phyloP scores from a whole-genome alignment of 2,797 vertebrate genomes.

The Sorex maritimensis region DNA sequence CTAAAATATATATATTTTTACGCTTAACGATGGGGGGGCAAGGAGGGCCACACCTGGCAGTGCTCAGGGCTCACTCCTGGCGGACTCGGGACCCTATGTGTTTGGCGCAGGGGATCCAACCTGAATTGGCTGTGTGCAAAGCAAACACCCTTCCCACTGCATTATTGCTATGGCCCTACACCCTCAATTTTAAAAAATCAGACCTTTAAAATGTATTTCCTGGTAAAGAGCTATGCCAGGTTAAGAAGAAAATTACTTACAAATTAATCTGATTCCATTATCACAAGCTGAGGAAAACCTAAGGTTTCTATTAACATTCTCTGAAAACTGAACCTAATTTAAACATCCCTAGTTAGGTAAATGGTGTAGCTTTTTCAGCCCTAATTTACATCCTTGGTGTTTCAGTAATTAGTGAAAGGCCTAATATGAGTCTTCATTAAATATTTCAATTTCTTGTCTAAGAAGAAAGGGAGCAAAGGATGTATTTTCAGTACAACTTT shows the following conservation, averaged over 20 bases:
- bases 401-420: slow-evolving; percentile 45
- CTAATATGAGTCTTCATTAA: slow-evolving; percentile 7
- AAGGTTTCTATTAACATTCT: slow-evolving; percentile 38
- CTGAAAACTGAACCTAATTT: slow-evolving; percentile 56
- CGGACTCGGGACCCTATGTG: too few relatives aligned
- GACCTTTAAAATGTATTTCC: slow-evolving; percentile 42
- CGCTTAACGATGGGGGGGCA: neutral
- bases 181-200: neutral
- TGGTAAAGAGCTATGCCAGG: slow-evolving; percentile 46
- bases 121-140: too few relatives aligned
- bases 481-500: neutral
- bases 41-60: too few relatives aligned
- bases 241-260: slow-evolving; percentile 40
- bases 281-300: slow-evolving; percentile 1
- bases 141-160: too few relatives aligned
- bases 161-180: too few relatives aligned
- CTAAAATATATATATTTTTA: neutral
- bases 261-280: slow-evolving; percentile 41
- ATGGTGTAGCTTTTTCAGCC: slow-evolving; percentile 17
- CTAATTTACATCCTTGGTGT: slow-evolving; percentile 40
- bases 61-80: too few relatives aligned
- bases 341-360: slow-evolving; percentile 37
- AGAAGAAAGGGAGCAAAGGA: neutral
- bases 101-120: too few relatives aligned
- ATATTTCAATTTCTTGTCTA: slow-evolving; percentile 17